phyloP scores from a whole-genome alignment of 53 echinoderm and acorn worm species.

The Crossaster papposus region DNA sequence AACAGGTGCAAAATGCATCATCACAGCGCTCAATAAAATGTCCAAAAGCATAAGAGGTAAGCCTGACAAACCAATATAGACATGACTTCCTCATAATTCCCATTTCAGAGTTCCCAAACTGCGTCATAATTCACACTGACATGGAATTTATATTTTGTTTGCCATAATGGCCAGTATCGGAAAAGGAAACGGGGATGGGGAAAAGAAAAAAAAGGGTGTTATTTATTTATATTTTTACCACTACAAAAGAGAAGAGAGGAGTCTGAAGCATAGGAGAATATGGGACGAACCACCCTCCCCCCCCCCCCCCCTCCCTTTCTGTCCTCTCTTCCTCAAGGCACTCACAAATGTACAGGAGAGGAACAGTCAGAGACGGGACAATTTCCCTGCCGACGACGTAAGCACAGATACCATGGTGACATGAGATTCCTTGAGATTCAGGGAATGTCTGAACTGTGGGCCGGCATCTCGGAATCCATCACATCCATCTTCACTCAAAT shows the following conservation, averaged over 20 bases:
- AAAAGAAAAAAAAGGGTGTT: not conserved
- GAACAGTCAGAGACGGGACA: not conserved
- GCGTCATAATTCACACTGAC: slow-evolving; percentile 5
- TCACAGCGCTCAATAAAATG: not conserved
- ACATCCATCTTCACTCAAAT: slow-evolving; percentile 35
- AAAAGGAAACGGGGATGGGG: not conserved
- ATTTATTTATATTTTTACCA: slow-evolving; percentile 7
- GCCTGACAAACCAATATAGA: not conserved
- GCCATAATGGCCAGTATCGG: not conserved
- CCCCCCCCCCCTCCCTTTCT: not conserved
- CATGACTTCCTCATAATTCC: not conserved
- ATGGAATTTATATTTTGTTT: not conserved
- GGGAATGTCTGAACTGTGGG: slow-evolving; percentile 44
- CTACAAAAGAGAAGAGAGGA: not conserved
- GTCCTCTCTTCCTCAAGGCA: not conserved
- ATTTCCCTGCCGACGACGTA: slow-evolving; percentile 35
- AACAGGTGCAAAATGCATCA: slow-evolving; percentile 2
- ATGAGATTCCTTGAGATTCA: slow-evolving; percentile 52
- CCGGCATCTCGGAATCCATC: slow-evolving; percentile 3
- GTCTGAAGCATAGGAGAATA: not conserved
- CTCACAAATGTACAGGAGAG: slow-evolving; percentile 4
- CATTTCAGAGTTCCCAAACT: not conserved
- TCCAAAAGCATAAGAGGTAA: not conserved
- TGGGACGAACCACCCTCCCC: not conserved
- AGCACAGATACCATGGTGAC: slow-evolving; percentile 64